Evolutionary conservation across 2,888 invertebrate species (phyloP).

Genomic region (Pharmacophagus antenor): DNA sequence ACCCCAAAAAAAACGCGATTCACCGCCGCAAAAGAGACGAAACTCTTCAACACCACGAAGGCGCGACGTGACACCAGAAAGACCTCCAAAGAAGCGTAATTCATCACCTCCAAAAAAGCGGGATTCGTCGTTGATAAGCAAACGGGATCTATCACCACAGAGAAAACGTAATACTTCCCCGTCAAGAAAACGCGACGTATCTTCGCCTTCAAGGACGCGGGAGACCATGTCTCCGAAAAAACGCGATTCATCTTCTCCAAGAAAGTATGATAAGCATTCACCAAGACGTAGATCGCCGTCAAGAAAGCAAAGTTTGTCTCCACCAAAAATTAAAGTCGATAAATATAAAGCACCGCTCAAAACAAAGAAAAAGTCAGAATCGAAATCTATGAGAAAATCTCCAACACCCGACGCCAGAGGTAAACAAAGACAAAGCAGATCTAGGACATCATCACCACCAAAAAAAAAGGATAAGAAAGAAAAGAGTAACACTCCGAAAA

Average conservation of each 20-base stretch:
- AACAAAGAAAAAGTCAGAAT: slow-evolving; percentile 46
- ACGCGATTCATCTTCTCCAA: slow-evolving; percentile 12
- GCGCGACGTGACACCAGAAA: slow-evolving; percentile 34
- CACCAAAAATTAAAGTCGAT: slow-evolving; percentile 43
- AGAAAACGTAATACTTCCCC: slow-evolving; percentile 8
- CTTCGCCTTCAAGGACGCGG: slow-evolving; percentile 3
- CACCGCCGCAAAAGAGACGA: slow-evolving; percentile 3
- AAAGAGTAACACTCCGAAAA: slow-evolving; percentile 46
- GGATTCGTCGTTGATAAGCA: not conserved
- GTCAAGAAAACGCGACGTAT: not conserved
- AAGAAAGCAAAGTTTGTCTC: not conserved
- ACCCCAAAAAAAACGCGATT: slow-evolving; percentile 27
- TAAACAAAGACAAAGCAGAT: slow-evolving; percentile 43
- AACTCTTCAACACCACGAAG: slow-evolving; percentile 33
- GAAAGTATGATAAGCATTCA: not conserved
- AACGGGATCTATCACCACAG: not conserved
- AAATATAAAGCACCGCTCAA: slow-evolving; percentile 49
- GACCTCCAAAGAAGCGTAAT: slow-evolving; percentile 4
- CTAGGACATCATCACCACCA: slow-evolving; percentile 51
- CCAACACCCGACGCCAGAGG: slow-evolving; percentile 45
- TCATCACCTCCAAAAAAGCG: not conserved
- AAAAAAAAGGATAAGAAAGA: slow-evolving; percentile 50
- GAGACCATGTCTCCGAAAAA: slow-evolving; percentile 7
- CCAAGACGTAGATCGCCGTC: slow-evolving; percentile 4
- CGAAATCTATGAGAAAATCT: slow-evolving; percentile 47